These are phyloP conservation scores for Dendroctonus ponderosae DNA, from an alignment of 1,140 invertebrate genomes.

Conservation along the genomic window DNA sequence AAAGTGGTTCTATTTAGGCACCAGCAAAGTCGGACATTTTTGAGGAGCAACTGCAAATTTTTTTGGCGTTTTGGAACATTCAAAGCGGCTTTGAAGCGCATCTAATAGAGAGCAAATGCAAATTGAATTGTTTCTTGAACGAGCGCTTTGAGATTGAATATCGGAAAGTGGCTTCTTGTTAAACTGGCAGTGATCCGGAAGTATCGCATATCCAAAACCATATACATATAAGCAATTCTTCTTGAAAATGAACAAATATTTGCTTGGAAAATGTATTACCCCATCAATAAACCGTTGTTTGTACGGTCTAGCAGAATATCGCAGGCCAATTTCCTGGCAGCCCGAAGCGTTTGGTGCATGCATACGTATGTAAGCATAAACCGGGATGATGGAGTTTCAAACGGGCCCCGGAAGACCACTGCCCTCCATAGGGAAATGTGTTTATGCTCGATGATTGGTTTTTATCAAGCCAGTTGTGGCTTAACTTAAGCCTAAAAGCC, in stretches of 20 bases:
- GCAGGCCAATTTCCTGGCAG: slow-evolving; percentile 14
- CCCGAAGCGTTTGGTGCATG: slow-evolving; percentile 8
- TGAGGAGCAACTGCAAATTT: no score
- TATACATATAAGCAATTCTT: slow-evolving; percentile 12
- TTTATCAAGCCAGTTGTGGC: slow-evolving; percentile 3
- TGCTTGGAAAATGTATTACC: slow-evolving; percentile 23
- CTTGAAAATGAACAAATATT: slow-evolving; percentile 21
- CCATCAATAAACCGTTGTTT: slow-evolving; percentile 23
- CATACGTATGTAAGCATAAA: slow-evolving; percentile 22
- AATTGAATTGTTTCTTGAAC: no score
- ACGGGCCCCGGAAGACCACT: slow-evolving; percentile 15
- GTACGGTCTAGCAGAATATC: slow-evolving; percentile 24
- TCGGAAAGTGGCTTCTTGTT: no score
- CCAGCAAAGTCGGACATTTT: no score
- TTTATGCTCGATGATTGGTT: slow-evolving; percentile 17
- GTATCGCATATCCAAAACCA: not conserved
- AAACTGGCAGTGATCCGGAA: no score
- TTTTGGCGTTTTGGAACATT: no score
- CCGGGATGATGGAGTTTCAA: slow-evolving; percentile 18
- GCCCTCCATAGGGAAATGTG: slow-evolving; percentile 10
- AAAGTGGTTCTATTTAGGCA: no score
- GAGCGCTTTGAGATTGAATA: no score
- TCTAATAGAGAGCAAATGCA: no score
- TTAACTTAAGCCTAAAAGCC: no score
- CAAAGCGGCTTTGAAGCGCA: no score